Conservation (phyloP, 2,113 vertebrate genomes). For the Mungos mungo region DNA sequence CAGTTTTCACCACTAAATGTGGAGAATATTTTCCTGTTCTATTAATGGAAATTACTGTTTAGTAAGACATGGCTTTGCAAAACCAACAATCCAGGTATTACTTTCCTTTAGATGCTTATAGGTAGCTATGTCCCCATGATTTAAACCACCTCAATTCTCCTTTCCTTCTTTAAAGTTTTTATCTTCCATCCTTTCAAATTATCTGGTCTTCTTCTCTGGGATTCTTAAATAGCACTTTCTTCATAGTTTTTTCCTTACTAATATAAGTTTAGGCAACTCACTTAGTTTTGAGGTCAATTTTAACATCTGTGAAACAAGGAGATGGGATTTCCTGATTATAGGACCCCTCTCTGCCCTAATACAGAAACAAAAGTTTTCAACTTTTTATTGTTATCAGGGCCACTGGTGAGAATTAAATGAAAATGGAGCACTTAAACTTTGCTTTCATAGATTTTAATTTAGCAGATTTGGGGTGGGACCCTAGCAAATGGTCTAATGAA, state of each 20-base stretch:
- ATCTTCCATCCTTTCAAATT: neutral
- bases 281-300: neutral
- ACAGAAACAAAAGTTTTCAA: neutral
- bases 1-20: neutral
- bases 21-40: neutral
- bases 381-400: neutral
- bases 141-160: neutral
- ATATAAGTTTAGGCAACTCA: neutral
- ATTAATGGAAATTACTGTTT: neutral
- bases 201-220: neutral
- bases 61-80: slow-evolving; percentile 15
- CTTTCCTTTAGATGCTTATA: neutral
- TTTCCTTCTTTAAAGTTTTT: neutral
- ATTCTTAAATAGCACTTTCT: neutral
- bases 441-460: slow-evolving; percentile 27
- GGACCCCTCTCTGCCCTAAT: neutral
- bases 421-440: neutral
- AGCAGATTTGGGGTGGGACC: neutral
- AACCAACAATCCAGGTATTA: neutral
- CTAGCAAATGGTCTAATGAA: neutral
- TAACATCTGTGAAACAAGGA: neutral
- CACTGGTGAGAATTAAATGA: neutral
- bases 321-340: neutral
- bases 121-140: neutral
- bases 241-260: neutral